phyloP scores from a whole-genome alignment of 1,140 invertebrate species.

The Agrilus planipennis region DNA sequence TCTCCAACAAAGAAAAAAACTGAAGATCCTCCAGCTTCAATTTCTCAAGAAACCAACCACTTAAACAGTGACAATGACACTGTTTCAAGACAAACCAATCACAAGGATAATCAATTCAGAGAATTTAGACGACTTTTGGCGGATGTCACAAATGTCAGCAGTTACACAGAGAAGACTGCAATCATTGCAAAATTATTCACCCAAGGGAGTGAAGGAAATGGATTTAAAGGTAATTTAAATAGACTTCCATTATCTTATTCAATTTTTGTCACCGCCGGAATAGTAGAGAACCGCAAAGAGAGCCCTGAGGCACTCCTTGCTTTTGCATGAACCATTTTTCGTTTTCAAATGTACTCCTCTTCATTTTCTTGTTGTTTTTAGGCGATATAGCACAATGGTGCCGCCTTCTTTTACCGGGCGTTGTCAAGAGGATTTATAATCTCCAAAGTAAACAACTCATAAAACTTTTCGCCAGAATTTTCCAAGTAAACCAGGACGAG shows the following conservation, averaged over 20 bases:
- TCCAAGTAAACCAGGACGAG: conserved; percentile 56
- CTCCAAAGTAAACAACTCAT: conserved; percentile 83
- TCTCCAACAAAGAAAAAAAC: neutral
- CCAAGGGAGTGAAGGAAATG: conserved; percentile 49
- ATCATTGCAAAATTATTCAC: conserved; percentile 58
- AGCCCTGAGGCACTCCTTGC: too few relatives aligned
- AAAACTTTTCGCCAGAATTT: conserved; percentile 77
- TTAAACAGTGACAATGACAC: neutral
- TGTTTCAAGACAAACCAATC: neutral
- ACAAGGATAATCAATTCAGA: conserved; percentile 60
- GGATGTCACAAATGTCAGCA: conserved; percentile 59
- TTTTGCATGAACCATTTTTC: too few relatives aligned
- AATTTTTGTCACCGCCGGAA: too few relatives aligned
- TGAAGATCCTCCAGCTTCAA: neutral
- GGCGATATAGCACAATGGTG: conserved; percentile 75
- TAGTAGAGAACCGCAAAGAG: too few relatives aligned
- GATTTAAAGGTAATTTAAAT: conserved; percentile 67
- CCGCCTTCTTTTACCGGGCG: conserved; percentile 70
- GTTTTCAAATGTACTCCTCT: too few relatives aligned
- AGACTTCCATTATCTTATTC: too few relatives aligned
- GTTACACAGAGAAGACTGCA: conserved; percentile 73
- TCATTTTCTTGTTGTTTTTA: too few relatives aligned
- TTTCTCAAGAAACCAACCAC: neutral
- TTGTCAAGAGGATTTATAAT: conserved; percentile 78
- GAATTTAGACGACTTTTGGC: conserved; percentile 69